Base-by-base conservation (phyloP, 2,113 vertebrate genomes). In the Carassius carassius region DNA sequence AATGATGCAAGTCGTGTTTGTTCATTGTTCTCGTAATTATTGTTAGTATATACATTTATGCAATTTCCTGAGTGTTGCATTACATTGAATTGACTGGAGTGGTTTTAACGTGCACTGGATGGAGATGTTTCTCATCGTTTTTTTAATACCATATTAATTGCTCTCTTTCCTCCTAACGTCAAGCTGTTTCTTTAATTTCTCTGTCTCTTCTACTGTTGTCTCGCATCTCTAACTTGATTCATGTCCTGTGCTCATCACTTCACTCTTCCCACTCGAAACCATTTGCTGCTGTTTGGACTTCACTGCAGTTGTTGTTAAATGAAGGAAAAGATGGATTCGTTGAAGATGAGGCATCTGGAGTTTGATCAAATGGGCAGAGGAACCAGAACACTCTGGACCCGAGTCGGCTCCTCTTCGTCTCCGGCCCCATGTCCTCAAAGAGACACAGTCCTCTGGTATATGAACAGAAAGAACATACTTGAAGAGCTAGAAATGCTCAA, bases 401-500 rank as follows among this genome's bases (percentile, higher is more conserved):
- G 14, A 56, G 47, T 41, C 7, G 60, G 73, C 78, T 7, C 37
- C 37, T 41, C 7, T 41, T 41, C 7, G 41, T 41, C 41, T 41
- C 41, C 8, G 7, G 41, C 41, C 74, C 85, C 37, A 86, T 60
- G 82, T 84, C 82, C 86, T 86, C 86, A 87, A 87, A 83, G 90
- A 89, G 86, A 90, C 78, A 70, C 76, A 13, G 83, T 92, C 91
- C 90, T 87, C 83, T 19, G 37, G 90, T 90, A 90, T 91, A 91
- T 91, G 87, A 93, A 92, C 91, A 90, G 84, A 91, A 91, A 93
- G 92, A 96, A 96, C 95, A 96, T 98, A 99, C 97, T 98, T 99
- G 97, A 98, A 99, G 97, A 99, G 97, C 93, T 91, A 93, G 94
- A 94, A 89, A 92, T 94, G 96, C 97, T 98, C 96, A 94, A 95